Conservation (phyloP, 1,140 invertebrate genomes). For the Adoxophyes honmai region DNA sequence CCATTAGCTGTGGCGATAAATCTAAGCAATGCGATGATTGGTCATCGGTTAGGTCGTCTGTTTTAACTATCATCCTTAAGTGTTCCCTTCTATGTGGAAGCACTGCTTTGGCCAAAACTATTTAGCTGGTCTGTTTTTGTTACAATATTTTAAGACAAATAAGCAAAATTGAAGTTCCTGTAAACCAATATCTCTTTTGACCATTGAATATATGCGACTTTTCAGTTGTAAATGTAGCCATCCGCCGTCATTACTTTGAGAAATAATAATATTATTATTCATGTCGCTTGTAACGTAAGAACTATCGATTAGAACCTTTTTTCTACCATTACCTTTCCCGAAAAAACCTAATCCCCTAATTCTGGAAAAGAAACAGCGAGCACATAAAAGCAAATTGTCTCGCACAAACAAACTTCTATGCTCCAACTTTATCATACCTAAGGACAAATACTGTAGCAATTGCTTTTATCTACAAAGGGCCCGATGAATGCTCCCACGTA, state of each 20-base stretch:
- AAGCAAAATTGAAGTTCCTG: not conserved
- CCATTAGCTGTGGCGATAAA: constrained; percentile 8
- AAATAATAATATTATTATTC: no score
- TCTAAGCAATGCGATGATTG: not conserved
- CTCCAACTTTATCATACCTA: constrained; percentile 6
- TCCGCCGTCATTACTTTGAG: no score
- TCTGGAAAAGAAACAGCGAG: not conserved
- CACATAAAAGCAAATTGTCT: constrained; percentile 7
- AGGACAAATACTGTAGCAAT: constrained; percentile 1
- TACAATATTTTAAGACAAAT: not conserved
- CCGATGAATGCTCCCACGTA: not conserved
- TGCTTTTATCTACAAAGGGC: constrained; percentile 12
- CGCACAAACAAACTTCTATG: not conserved
- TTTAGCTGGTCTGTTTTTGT: no score
- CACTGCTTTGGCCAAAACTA: no score
- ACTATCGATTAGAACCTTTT: not conserved
- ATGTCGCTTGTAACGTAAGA: no score
- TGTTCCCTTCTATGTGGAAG: no score
- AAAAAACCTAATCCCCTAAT: not conserved
- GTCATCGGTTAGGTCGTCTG: no score
- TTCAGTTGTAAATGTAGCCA: no score
- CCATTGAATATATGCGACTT: no score
- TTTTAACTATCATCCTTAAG: no score
- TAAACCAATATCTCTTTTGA: no score
- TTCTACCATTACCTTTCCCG: not conserved